Base-by-base conservation (phyloP, 2,888 invertebrate species). In the Sesia apiformis region DNA sequence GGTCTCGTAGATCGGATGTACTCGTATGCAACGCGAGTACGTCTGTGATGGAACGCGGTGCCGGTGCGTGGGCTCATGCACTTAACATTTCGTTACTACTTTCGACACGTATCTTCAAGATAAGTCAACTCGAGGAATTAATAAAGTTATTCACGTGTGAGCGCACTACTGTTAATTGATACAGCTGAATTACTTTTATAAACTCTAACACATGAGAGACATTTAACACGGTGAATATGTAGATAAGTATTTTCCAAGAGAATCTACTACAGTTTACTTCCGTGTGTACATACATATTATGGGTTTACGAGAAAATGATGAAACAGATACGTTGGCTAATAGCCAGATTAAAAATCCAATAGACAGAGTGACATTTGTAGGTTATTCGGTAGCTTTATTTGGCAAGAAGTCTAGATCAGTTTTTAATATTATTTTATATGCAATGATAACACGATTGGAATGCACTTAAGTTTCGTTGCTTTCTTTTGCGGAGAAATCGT, bases 1-100 rank as follows among this genome's bases (percentile, higher is more conserved):
- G 79, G 63, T 61, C 56, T 39, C 56, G 62, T 60, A 62, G 61
- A 38, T 50, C 23, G 23, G 23, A 52, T 40, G 38, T 50, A 57
- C 57, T 55, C 51, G 23, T 23, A 23, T 23, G 23, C 23, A 23
- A 52, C 7, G 58, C 49, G 54, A 52, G 55, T 55, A 49, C 57
- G 58, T 46, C 51, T 49, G 54, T 49, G 6, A 23, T 51, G 49
- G 52, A 51, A 50, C 53, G 56, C 58, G 57, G 58, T 56, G 61
- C 57, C 58, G 60, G 59, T 55, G 63, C 61, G 81, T 84, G 74
- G 82, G 82, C 72, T 78, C 70, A 60, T 74, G 76, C 80, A 79
- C 74, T 80, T 76, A 72, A 76, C 77, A 70, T 80, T 81, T 79
- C 75, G 73, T 77, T 78, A 74, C 69, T 63, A 72, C 79, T 84